Evolutionary conservation across 2,888 invertebrate species (phyloP), one percentile per base, ranked within the genome.

Genomic region (Cenopis cana): DNA sequence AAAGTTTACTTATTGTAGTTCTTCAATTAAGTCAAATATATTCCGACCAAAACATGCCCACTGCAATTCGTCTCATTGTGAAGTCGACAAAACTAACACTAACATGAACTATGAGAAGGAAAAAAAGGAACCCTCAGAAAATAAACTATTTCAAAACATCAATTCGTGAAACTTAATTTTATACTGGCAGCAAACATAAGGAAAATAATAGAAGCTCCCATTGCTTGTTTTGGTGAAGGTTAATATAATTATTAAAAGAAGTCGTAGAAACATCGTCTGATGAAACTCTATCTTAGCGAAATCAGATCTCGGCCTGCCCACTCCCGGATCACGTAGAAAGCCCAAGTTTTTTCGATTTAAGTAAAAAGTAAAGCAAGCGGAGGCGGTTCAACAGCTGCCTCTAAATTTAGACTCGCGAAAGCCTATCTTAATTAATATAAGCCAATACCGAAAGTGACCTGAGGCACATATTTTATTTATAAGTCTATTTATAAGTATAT

Each of bases 231-330:
- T 75, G 80, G 81, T 77, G 78, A 79, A 82, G 81, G 81, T 75
- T 81, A 76, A 87, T 83, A 86, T 88, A 89, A 90, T 89, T 89
- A 89, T 87, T 36, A 54, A 88, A 88, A 89, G 89, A 91, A 91
- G 86, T 90, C 89, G 84, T 89, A 90, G 86, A 89, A 91, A 86
- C 84, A 84, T 82, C 81, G 85, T 82, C 82, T 83, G 82, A 85
- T 85, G 91, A 89, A 91, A 91, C 87, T 91, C 88, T 89, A 91
- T 89, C 88, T 88, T 85, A 80, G 87, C 87, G 91, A 89, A 91
- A 91, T 89, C 86, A 87, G 89, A 91, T 87, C 86, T 81, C 82
- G 80, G 77, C 78, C 83, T 79, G 79, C 79, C 84, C 82, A 79
- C 81, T 83, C 81, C 77, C 74, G 75, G 77, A 76, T 82, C 77